Percentiles rank a stretch among this genome's conserved stretches.
These are phyloP conservation scores for Athene noctua DNA, from an alignment of 2,113 vertebrate species.

Conservation along the genomic window DNA sequence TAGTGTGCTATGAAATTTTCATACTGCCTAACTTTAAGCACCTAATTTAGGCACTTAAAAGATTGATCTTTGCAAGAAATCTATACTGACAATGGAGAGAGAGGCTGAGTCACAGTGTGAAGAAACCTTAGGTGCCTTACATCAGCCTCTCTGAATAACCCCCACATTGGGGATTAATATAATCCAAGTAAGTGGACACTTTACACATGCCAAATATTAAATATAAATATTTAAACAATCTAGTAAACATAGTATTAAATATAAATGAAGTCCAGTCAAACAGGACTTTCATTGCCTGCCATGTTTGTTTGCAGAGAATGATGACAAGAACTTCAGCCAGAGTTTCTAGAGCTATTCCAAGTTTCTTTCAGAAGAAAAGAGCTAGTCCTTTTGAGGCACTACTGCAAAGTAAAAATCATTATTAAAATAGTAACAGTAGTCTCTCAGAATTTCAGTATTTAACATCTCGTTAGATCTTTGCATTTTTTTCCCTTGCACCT, in stretches of 20 bases:
- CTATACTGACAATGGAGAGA: not conserved
- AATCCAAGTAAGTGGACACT: not conserved
- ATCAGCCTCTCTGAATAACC: not conserved
- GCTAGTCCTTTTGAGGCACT: not conserved
- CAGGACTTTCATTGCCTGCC: not conserved
- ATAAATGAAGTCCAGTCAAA: not conserved
- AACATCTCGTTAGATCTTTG: not conserved
- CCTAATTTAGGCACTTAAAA: not conserved
- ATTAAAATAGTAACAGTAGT: not conserved
- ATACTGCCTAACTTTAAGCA: not conserved
- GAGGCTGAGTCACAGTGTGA: not conserved
- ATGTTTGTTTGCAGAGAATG: not conserved
- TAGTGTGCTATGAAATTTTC: not conserved
- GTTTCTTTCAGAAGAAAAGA: not conserved
- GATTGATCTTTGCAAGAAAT: not conserved
- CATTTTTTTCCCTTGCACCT: not conserved
- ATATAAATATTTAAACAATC: not conserved
- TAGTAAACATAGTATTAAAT: not conserved
- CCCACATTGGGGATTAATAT: not conserved
- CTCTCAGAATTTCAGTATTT: not conserved
- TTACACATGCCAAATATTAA: not conserved
- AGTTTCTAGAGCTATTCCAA: constrained; percentile 1
- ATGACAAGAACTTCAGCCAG: constrained; percentile 35
- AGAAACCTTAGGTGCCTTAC: not conserved
- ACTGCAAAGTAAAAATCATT: not conserved